Evolutionary conservation across 2,113 vertebrate species (phyloP).

Genomic region (Jaculus jaculus): DNA sequence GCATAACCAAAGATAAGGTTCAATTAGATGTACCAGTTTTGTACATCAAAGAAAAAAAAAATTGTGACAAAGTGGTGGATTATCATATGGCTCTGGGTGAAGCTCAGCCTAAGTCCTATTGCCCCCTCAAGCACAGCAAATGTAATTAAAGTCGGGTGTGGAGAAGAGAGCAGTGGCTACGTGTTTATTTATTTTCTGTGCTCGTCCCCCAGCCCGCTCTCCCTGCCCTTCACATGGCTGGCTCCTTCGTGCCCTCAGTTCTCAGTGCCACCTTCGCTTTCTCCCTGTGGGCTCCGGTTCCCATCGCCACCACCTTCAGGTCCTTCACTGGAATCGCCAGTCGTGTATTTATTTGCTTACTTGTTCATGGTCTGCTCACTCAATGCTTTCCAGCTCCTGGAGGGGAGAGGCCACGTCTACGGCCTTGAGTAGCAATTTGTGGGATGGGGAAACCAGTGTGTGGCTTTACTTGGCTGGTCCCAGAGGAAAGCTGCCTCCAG

Average conservation of each 20-base stretch:
- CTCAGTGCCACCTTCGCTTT: not conserved
- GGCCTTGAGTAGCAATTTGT: not conserved
- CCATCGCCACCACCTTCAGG: not conserved
- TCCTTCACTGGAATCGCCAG: not conserved
- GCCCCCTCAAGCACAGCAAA: not conserved
- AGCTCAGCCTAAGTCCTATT: not conserved
- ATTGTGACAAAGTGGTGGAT: not conserved
- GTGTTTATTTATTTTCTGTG: not conserved
- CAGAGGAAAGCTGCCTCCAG: not conserved
- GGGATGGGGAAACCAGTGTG: not conserved
- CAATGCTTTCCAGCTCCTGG: not conserved
- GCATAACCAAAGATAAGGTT: slow-evolving; percentile 49
- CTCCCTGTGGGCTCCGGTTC: not conserved
- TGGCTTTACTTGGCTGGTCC: not conserved
- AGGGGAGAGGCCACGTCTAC: not conserved
- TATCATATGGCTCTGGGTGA: not conserved
- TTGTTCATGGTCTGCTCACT: not conserved
- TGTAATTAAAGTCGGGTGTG: slow-evolving; percentile 37
- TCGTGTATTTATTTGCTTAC: not conserved
- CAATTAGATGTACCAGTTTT: slow-evolving; percentile 13
- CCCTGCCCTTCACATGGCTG: not conserved
- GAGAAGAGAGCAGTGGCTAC: not conserved
- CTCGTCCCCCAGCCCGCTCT: not conserved
- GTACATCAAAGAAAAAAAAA: slow-evolving; percentile 59
- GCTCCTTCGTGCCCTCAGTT: not conserved